Percentiles rank a stretch among this genome's conserved stretches.
Evolutionary conservation across 2,113 vertebrate species (phyloP).

Genomic region (Brachionichthys hirsutus): DNA sequence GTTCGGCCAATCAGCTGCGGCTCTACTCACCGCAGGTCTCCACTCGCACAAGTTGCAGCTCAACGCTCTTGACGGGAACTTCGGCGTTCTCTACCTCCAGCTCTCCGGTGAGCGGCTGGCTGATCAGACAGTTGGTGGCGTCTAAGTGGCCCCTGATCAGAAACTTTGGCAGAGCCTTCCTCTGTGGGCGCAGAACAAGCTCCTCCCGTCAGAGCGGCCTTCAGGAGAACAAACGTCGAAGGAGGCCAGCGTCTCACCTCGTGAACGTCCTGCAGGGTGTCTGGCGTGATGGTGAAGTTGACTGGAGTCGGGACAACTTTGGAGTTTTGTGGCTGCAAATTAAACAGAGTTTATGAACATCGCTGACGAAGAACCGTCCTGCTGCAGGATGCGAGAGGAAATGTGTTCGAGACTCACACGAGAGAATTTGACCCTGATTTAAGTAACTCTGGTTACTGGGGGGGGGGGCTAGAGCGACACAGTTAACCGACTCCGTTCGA

Average conservation of each 20-base stretch:
- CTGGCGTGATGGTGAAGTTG: conserved; percentile 93
- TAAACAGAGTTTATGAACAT: background rate
- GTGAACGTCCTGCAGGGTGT: conserved; percentile 89
- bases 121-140: conserved; percentile 89
- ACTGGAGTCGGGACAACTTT: conserved; percentile 85
- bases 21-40: conserved; percentile 90
- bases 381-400: no score
- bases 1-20: no score
- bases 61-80: conserved; percentile 88
- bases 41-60: conserved; percentile 94
- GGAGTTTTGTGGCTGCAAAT: conserved; percentile 85
- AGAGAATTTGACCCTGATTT: no score
- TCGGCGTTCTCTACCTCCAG: conserved; percentile 89
- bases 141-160: conserved; percentile 88
- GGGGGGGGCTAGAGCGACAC: no score
- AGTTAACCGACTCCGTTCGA: no score
- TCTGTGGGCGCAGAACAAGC: conserved; percentile 64
- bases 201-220: background rate
- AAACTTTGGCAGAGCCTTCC: conserved; percentile 86
- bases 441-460: no score
- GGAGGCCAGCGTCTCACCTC: conserved; percentile 77
- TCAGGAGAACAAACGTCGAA: background rate
- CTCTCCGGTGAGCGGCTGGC: conserved; percentile 89
- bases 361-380: no score
- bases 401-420: no score